These are phyloP conservation scores for Amphipoea oculea DNA, from an alignment of 2,888 invertebrate species.

Conservation along the genomic window DNA sequence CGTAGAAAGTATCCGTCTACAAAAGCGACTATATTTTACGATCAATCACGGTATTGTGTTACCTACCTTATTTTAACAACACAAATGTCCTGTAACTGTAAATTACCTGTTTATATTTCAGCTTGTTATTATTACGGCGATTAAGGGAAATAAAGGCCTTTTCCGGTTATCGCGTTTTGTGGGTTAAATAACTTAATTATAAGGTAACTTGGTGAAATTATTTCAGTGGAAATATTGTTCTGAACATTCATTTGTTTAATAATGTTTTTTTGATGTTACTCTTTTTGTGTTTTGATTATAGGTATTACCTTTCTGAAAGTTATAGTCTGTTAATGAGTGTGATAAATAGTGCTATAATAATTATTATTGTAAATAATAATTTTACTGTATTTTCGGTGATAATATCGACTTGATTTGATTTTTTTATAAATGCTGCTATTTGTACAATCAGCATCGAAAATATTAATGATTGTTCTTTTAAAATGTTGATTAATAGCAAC, in stretches of 20 bases:
- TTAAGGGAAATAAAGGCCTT: conserved; percentile 47
- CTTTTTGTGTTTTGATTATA: background rate
- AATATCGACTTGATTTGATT: too few species aligned
- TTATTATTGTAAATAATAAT: background rate
- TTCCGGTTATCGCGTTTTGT: conserved; percentile 55
- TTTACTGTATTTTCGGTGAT: too few species aligned
- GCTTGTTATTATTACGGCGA: conserved; percentile 42
- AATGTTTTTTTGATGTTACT: background rate
- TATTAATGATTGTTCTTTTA: background rate
- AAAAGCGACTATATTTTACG: background rate
- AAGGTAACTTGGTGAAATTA: background rate
- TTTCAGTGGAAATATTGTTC: conserved; percentile 6
- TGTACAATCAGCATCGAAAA: background rate
- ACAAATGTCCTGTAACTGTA: conserved; percentile 8
- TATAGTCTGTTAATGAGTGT: background rate
- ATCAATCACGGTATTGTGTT: background rate
- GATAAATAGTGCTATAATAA: background rate
- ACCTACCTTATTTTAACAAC: conserved; percentile 3
- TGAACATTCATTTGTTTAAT: background rate
- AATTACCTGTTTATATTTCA: conserved; percentile 43
- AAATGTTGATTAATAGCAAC: background rate
- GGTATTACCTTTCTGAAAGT: background rate
- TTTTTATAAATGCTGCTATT: background rate
- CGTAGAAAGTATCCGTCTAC: background rate
- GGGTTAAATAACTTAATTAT: conserved; percentile 48